Evolutionary conservation across 35 echinoderm and acorn worm species (phyloP).

Genomic region (Lytechinus variegatus): DNA sequence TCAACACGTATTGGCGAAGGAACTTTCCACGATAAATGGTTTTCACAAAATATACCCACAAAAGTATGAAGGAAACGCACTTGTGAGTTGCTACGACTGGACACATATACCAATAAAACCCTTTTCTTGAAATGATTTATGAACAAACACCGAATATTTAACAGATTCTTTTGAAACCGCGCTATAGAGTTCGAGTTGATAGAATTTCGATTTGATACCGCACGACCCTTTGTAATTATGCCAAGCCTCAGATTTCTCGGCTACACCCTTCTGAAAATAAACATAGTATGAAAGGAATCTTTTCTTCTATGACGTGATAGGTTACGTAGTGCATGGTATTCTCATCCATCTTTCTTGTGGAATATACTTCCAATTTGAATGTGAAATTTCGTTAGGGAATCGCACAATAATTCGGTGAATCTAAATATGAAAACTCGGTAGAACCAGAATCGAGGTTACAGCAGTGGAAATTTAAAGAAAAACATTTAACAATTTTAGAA

Average conservation of each 20-base stretch:
- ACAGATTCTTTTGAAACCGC: neutral
- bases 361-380: neutral
- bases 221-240: neutral
- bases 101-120: neutral
- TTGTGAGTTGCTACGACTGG: neutral
- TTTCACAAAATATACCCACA: too few relatives aligned
- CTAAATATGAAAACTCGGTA: neutral
- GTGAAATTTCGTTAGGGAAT: neutral
- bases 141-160: neutral
- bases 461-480: too few relatives aligned
- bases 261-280: conserved; percentile 11
- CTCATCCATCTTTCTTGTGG: neutral
- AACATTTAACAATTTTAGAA: too few relatives aligned
- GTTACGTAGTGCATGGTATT: neutral
- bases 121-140: neutral
- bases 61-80: too few relatives aligned
- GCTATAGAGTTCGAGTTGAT: neutral
- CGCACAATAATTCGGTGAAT: neutral
- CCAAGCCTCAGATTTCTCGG: neutral
- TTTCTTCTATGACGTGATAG: neutral
- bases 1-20: too few relatives aligned
- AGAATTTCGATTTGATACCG: neutral
- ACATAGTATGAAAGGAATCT: neutral
- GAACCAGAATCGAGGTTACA: neutral
- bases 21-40: too few relatives aligned